Percentiles rank a stretch among this genome's conserved stretches.
Conservation (phyloP, 2,113 vertebrate genomes). For the Cavia porcellus region DNA sequence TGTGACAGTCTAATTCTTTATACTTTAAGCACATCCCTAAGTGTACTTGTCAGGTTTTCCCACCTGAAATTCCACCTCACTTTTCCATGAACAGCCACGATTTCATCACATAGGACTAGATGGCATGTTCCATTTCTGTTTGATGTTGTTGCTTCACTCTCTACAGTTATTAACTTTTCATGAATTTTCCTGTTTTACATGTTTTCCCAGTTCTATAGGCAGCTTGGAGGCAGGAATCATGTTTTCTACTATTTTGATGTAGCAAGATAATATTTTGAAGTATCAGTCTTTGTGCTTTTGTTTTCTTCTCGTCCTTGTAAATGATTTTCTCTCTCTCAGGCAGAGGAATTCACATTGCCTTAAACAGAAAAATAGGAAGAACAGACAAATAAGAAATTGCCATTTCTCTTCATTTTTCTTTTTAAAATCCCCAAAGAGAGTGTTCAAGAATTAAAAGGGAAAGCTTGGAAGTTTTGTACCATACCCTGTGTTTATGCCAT, state of each 20-base stretch:
- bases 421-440: background rate
- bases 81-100: slow-evolving; percentile 10
- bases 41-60: background rate
- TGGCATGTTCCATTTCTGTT: slow-evolving; percentile 14
- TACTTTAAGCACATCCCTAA: background rate
- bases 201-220: slow-evolving; percentile 18
- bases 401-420: background rate
- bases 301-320: slow-evolving; percentile 59
- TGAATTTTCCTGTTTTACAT: slow-evolving; percentile 59
- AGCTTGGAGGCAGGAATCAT: slow-evolving; percentile 50
- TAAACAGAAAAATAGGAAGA: background rate
- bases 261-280: slow-evolving; percentile 56
- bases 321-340: background rate
- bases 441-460: slow-evolving; percentile 1
- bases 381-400: slow-evolving; percentile 20
- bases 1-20: background rate
- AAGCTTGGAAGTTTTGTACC: background rate
- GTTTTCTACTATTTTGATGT: slow-evolving; percentile 46
- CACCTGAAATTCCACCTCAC: background rate
- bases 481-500: background rate
- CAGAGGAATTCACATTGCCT: background rate
- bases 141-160: slow-evolving; percentile 35
- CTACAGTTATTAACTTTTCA: slow-evolving; percentile 65
- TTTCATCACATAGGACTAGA: background rate
- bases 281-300: slow-evolving; percentile 65